Conservation (phyloP, 2,797 vertebrate genomes). For the Aphelocoma californica region DNA sequence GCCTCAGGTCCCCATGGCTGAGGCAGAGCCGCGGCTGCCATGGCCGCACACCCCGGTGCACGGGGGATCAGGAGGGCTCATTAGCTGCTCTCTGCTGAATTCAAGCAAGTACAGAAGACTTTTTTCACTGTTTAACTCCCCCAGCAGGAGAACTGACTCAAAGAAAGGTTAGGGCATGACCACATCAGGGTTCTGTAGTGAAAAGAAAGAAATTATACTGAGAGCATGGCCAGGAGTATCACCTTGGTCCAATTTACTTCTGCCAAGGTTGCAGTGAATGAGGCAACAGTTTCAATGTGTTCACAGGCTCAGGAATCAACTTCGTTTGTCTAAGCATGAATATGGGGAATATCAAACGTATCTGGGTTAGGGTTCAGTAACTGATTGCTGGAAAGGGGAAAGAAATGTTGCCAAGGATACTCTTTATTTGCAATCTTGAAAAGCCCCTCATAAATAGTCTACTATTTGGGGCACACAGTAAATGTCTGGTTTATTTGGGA, state of each 20-base stretch:
- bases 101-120: background rate
- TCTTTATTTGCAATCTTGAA: background rate
- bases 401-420: background rate
- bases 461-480: background rate
- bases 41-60: fast-evolving
- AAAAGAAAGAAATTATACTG: constrained; percentile 16
- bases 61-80: constrained; percentile 6
- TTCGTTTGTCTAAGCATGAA: background rate
- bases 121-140: background rate
- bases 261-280: background rate
- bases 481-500: background rate
- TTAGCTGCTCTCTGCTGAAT: background rate
- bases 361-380: background rate
- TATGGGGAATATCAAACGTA: background rate
- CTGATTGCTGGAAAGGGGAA: background rate
- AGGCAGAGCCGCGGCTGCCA: background rate
- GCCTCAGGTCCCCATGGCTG: fast-evolving
- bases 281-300: background rate
- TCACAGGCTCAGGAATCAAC: background rate
- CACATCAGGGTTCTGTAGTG: background rate
- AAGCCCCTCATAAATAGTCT: background rate
- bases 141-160: constrained; percentile 27
- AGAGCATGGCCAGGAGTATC: background rate
- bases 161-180: constrained; percentile 42
- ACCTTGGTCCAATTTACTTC: constrained; percentile 23